phyloP scores from a whole-genome alignment of 2,797 vertebrate species.

The Poecilia wingei region DNA sequence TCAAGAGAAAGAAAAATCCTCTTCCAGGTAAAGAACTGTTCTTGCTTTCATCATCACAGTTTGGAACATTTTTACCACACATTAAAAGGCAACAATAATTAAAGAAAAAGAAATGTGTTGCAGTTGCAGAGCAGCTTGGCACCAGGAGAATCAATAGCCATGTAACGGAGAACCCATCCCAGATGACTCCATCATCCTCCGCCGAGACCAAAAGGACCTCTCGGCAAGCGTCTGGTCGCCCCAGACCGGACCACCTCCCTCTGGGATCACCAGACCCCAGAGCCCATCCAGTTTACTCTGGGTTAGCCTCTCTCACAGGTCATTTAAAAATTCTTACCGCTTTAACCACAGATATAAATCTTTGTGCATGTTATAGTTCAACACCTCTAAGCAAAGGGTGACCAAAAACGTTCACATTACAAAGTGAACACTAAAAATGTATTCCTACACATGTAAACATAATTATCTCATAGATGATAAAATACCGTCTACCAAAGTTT shows the following conservation, averaged over 20 bases:
- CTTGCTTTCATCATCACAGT: not conserved
- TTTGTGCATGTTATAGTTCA: not conserved
- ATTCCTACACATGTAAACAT: not conserved
- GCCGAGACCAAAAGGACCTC: slow-evolving; percentile 25
- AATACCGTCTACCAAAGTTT: not conserved
- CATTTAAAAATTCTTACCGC: not conserved
- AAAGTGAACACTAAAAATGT: not conserved
- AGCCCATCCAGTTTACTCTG: slow-evolving; percentile 79
- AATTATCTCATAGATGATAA: not conserved
- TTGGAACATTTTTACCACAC: not conserved
- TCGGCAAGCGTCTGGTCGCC: slow-evolving; percentile 33
- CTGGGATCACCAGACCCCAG: slow-evolving; percentile 70
- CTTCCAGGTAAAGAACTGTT: slow-evolving; percentile 67
- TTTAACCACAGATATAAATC: not conserved
- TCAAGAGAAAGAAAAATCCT: slow-evolving; percentile 67
- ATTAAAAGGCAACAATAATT: not conserved
- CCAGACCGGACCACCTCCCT: slow-evolving; percentile 65
- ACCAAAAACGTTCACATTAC: not conserved
- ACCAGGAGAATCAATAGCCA: slow-evolving; percentile 22
- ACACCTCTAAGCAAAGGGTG: not conserved
- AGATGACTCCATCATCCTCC: slow-evolving; percentile 26
- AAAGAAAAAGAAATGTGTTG: not conserved
- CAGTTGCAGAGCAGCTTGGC: slow-evolving; percentile 52
- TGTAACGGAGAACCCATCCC: slow-evolving; percentile 29
- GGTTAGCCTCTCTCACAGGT: slow-evolving; percentile 90